Conservation (phyloP, 2,113 vertebrate species). For the Microtus pennsylvanicus region DNA sequence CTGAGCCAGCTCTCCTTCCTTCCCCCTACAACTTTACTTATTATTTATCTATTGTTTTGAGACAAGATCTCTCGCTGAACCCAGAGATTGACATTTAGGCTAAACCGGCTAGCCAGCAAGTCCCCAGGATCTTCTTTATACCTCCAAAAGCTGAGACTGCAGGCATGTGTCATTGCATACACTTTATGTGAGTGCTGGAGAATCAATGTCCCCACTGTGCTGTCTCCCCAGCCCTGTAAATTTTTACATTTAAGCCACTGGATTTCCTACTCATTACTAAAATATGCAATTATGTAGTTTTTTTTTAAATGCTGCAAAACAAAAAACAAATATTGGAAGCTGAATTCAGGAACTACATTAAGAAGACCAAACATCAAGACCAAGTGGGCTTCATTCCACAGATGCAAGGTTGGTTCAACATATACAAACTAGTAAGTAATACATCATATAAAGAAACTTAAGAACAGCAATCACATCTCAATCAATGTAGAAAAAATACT, state of each 20-base stretch:
- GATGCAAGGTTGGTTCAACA: background rate
- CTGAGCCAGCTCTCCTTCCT: background rate
- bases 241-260: background rate
- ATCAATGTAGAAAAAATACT: background rate
- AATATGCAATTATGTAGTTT: background rate
- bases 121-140: background rate
- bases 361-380: background rate
- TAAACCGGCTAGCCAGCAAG: background rate
- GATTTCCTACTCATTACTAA: background rate
- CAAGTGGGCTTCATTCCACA: background rate
- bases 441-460: background rate
- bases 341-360: background rate
- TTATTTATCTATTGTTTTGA: background rate
- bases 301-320: background rate
- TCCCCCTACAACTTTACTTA: background rate
- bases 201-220: background rate
- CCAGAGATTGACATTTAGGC: background rate
- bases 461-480: background rate
- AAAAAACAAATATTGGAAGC: background rate
- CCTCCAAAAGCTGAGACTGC: background rate
- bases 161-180: background rate
- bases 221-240: background rate
- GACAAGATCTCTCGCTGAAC: background rate
- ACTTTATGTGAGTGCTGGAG: background rate
- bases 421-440: background rate